Evolutionary conservation across 2,113 vertebrate species (phyloP), one percentile per base, ranked within the genome.

Genomic region (Rhizomys pruinosus): DNA sequence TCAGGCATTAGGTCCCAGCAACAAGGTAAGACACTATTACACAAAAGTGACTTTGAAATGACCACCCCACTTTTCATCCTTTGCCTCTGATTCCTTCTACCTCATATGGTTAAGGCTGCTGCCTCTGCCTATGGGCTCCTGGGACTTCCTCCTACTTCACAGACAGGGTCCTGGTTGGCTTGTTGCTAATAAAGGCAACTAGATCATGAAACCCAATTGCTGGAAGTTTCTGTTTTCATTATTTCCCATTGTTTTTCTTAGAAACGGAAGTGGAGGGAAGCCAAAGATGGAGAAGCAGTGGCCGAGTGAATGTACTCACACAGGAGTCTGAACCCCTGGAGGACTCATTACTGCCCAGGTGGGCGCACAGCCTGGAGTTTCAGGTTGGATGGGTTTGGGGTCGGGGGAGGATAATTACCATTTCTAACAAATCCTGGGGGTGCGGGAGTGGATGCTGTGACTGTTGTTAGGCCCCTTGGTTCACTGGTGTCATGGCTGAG

Each of bases 351-450:
- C 10, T 68, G 64, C 52, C 59, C 59, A 87, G 74, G 34, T 16
- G 59, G 90, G 61, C 71, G 12, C 80, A 47, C 66, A 84, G 34
- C 77, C 5, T 23, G 19, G 44, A 61, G 87, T 68, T 87, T 84
- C 76, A 84, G 61, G 61, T 78, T 85, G 47, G 69, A 20, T 47
- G 61, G 39, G 52, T 87, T 85, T 94, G 44, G 68, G 59, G n/a
- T 74, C 11, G 63, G 57, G 34, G 34, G 29, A 39, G 68, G 39
- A 89, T 77, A 93, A 93, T 90, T 19, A 94, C 29, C 13, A 37
- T 85, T 76, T 96, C 77, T 95, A 93, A 96, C 92, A 92, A 93
- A 47, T 66, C 84, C 90, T 90, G 92, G 85, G 32, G 44, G n/a
- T n/a, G n/a, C n/a, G 72, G 76, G 19, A 22, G 12, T 13, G 37